Evolutionary conservation across 2,888 invertebrate genomes (phyloP), one percentile per base, ranked within the genome.

Genomic region (Tenthredo scrophulariae): DNA sequence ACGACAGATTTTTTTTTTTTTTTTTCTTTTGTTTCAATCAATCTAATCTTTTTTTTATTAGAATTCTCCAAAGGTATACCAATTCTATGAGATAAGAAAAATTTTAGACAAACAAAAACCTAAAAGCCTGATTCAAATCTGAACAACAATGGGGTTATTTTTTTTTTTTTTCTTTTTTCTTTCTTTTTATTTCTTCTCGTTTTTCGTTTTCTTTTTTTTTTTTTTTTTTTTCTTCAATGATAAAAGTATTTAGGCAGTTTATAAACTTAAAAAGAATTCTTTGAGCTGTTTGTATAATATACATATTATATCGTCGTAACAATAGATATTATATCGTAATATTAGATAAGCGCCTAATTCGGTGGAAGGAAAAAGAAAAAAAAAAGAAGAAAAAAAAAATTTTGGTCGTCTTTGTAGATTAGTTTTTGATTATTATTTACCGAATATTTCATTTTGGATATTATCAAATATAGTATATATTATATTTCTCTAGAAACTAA

Each of bases 241-340:
- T 62, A 13, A 26, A 26, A 62, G 5, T 26, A 62, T 26, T 15
- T 1, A 62, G 13, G 22, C 62, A 62, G 26, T 62, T 62, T 62
- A 62, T 26, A 26, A 62, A 62, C 62, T 62, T 62, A 3, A 10
- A 62, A 62, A 62, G 26, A 62, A 62, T 62, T 26, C 5, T 26
- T 26, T 7, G 22, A 62, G 54, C 50, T 50, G 22, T 58, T 22
- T 22, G 10, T 58, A 58, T 58, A 58, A 10, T 43, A 43, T 10
- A 43, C 10, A 43, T 43, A 10, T 43, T 46, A 13, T 22, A 62
- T 58, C 62, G 10, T 62, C 26, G n/a, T 26, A 62, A 62, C 62
- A 62, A 62, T 62, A 26, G 26, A 26, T 62, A 62, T 62, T 62
- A 62, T 62, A 62, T 62, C 26, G 62, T 62, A 62, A 62, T 62